Evolutionary conservation across 2,888 invertebrate genomes (phyloP).

Genomic region (Argyra leucocephala): DNA sequence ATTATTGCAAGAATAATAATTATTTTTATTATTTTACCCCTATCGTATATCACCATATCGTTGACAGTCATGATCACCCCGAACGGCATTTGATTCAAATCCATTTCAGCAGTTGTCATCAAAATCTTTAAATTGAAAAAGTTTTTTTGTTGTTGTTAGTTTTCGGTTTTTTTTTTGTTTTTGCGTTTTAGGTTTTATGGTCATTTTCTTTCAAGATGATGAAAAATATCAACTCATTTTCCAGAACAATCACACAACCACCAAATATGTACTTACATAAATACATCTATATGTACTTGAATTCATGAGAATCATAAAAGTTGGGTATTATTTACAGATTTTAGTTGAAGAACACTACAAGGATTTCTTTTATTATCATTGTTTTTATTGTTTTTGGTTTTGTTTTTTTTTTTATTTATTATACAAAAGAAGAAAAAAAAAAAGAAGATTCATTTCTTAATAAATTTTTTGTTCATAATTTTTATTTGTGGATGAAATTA

Average conservation of each 20-base stretch:
- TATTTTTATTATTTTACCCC: too few relatives aligned
- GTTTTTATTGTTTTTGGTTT: neutral
- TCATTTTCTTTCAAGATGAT: neutral
- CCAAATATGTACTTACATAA: neutral
- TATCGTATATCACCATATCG: too few relatives aligned
- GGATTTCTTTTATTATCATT: slow-evolving; percentile 1
- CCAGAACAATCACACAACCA: neutral
- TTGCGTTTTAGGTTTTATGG: neutral
- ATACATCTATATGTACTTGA: neutral
- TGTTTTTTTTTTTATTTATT: too few relatives aligned
- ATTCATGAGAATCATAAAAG: slow-evolving; percentile 1
- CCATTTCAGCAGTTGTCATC: neutral
- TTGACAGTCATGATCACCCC: too few relatives aligned
- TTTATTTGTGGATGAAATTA: neutral
- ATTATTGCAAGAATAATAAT: too few relatives aligned
- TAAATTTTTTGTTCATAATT: neutral
- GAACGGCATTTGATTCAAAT: too few relatives aligned
- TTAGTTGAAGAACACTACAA: slow-evolving; percentile 4
- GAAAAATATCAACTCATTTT: neutral
- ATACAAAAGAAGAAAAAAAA: neutral
- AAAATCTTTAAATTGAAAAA: slow-evolving; percentile 3
- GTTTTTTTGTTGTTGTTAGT: too few relatives aligned
- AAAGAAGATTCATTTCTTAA: neutral
- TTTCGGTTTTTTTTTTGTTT: neutral
- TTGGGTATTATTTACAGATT: slow-evolving; percentile 3